Evolutionary conservation across 2,888 invertebrate genomes (phyloP), one percentile per base, ranked within the genome.

Genomic region (Caenorhabditis drosophilae): DNA sequence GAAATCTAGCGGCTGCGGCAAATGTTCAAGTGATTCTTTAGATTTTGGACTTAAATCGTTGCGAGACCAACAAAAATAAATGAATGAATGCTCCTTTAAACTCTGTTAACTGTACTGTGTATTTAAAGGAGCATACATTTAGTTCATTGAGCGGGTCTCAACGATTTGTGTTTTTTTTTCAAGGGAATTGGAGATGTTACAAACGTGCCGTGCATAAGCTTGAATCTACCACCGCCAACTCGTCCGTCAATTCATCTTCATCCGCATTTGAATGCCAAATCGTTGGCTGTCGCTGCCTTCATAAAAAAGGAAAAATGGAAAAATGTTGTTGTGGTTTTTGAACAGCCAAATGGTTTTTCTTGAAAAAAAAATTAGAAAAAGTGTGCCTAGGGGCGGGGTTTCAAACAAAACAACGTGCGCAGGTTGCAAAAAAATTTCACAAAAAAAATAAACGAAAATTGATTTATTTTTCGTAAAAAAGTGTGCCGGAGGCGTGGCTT

Each of bases 271-370:
- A 60, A 66, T 36, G 54, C 58, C 2, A 58, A 56, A 23, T 59
- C 70, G 1, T 36, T 56, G 22, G 66, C 70, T 2, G 66, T 60
- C 0, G 66, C 70, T 7, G 49, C 59, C 1, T 70, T 70, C 20
- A 56, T 67, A 4, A 58, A 66, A 38, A 44, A 46, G 1, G 67
- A 70, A 34, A 56, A 56, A 23, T 70, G 70, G 70, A 58, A 57
- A 18, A 56, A 58, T 34, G 67, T 70, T 0, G 70, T 67, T 0
- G 56, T 70, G 6, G 62, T 70, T 6, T 70, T 70, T 27, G 59
- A 63, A 26, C 55, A 59, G 25, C 25, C 55, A 1, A 55, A 64
- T 34, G n/a, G n/a, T n/a, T n/a, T n/a, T n/a, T n/a, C n/a, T n/a
- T n/a, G n/a, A n/a, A n/a, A n/a, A n/a, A n/a, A n/a, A n/a, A n/a